Evolutionary conservation across 2,888 invertebrate genomes (phyloP), one percentile per base, ranked within the genome.

Genomic region (Drosophila subsilvestris): DNA sequence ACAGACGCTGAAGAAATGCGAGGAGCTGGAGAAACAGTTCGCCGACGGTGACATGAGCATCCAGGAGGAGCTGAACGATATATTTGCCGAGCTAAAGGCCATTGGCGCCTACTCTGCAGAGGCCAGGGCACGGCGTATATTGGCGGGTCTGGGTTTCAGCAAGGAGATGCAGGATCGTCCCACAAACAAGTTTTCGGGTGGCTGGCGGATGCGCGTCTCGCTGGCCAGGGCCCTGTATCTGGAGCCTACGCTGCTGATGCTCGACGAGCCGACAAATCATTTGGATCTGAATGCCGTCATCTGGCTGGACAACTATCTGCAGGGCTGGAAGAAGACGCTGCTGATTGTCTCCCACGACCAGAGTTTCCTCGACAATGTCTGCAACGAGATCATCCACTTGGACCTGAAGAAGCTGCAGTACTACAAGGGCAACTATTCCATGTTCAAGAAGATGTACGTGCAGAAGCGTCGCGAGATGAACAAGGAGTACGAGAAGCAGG

Each of bases 211-310:
- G 99, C 95, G 99, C 90, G 99, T 99, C 5, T 99, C 99, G 0
- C 93, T 99, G 47, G 99, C 99, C 1, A 94, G 99, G 91, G 99
- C 99, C 3, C 93, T 99, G 20, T 99, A 98, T 91, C 94, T 99
- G 69, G 99, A 99, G 92, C 99, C 99, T 0, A 99, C 99, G 1
- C 93, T 99, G n/a, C 93, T 99, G 27, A 93, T 99, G 91, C 95
- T 99, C 37, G 99, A 99, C 93, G 99, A 99, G 94, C 99, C 99
- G 76, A 99, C 99, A 0, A 99, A 99, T 93, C 99, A 99, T 93
- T 95, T 99, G 86, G 99, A 99, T 94, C 94, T 99, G 66, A 99
- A 99, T 90, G 99, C 99, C 77, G 99, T 99, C 55, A 99, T 99
- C 94, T 99, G 99, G 99, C 94, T 99, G 63, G 99, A 99, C 91